Conservation (phyloP, 2,797 vertebrate species). For the Anas bernieri region DNA sequence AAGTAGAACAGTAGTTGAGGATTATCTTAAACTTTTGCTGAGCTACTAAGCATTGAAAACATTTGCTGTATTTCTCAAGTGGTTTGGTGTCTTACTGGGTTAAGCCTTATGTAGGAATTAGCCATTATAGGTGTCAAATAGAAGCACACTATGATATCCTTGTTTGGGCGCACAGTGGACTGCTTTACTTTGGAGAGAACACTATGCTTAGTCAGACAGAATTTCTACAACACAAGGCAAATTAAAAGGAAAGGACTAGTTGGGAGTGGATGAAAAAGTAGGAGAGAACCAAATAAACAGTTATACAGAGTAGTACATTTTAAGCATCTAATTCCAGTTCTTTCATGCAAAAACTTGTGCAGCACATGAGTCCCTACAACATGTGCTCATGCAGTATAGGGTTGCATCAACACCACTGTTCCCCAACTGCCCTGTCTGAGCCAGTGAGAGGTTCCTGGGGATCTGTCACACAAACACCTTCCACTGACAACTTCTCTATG, state of each 20-base stretch:
- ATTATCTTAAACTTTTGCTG: conserved; percentile 4
- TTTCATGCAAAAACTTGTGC: neutral
- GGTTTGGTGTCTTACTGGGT: neutral
- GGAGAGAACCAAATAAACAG: neutral
- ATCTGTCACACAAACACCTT: neutral
- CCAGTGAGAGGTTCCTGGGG: neutral
- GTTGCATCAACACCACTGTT: too few species aligned
- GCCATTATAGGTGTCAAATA: neutral
- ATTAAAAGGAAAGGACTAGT: neutral
- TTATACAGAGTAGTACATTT: neutral
- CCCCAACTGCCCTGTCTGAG: too few species aligned
- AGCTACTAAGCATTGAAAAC: neutral
- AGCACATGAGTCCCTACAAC: neutral
- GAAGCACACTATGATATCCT: neutral
- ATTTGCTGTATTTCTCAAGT: neutral
- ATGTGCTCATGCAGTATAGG: neutral
- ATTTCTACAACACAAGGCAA: neutral
- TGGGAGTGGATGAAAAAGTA: neutral
- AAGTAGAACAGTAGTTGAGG: neutral
- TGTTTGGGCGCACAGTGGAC: neutral
- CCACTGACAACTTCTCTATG: neutral
- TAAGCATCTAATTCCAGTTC: neutral
- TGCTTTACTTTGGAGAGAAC: neutral
- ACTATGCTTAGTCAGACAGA: neutral
- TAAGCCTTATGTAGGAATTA: neutral